Conservation (phyloP, 1,140 invertebrate species). For the Drosophila tropicalis region DNA sequence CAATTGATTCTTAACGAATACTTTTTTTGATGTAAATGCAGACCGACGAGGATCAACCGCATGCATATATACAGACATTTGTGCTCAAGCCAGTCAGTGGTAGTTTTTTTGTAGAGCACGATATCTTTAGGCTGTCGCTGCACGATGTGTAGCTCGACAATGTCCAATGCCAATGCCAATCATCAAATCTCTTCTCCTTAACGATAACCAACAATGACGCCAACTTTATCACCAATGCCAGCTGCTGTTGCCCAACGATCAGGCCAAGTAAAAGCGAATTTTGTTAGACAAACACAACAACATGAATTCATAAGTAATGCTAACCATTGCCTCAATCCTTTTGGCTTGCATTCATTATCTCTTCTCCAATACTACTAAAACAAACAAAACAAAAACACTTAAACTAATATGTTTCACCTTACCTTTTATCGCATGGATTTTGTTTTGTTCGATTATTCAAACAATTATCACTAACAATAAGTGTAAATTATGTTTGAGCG, state of each 20-base stretch:
- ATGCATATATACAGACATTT: slow-evolving; percentile 96
- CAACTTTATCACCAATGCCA: not conserved
- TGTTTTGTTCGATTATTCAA: slow-evolving; percentile 2
- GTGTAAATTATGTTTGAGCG: too few relatives aligned
- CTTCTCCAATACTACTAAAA: too few relatives aligned
- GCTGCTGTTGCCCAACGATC: slow-evolving; percentile 13
- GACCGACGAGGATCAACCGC: slow-evolving; percentile 96
- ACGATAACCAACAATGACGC: not conserved
- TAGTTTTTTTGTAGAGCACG: slow-evolving; percentile 95
- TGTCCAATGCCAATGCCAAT: slow-evolving; percentile 11
- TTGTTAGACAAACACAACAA: slow-evolving; percentile 13
- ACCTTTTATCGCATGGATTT: slow-evolving; percentile 43
- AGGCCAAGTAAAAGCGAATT: slow-evolving; percentile 40
- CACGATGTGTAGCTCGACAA: slow-evolving; percentile 86
- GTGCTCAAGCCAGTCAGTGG: slow-evolving; percentile 93
- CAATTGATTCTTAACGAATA: too few relatives aligned
- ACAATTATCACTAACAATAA: not conserved
- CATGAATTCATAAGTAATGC: not conserved
- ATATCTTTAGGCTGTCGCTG: slow-evolving; percentile 94
- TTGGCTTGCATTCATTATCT: not conserved
- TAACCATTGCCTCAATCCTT: slow-evolving; percentile 1
- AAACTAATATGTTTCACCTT: slow-evolving; percentile 23
- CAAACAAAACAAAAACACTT: not conserved
- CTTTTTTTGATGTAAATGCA: slow-evolving; percentile 34
- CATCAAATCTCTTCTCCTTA: not conserved